Conservation (phyloP, 2,888 invertebrate genomes). For the Chromoteleia sp. region DNA sequence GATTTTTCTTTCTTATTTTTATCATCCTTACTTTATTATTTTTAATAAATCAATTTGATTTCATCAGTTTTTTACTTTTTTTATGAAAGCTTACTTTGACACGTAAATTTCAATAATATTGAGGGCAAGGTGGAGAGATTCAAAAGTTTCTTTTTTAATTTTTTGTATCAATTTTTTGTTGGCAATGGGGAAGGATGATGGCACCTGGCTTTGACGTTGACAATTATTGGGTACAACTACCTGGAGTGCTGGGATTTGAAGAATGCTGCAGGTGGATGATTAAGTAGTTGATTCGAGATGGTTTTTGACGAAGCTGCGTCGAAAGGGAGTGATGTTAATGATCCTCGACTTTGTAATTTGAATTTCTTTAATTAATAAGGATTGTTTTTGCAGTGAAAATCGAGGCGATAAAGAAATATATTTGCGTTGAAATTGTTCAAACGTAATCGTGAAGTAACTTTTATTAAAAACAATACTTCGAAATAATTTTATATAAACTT, state of each 20-base stretch:
- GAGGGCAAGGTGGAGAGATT: not conserved
- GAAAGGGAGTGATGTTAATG: slow-evolving; percentile 34
- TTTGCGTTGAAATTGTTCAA: no score
- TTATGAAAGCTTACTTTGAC: not conserved
- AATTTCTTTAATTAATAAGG: slow-evolving; percentile 10
- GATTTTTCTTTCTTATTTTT: no score
- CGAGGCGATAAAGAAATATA: not conserved
- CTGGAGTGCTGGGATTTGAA: slow-evolving; percentile 19
- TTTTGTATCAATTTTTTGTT: not conserved
- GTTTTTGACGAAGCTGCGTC: slow-evolving; percentile 8
- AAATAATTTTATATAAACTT: no score
- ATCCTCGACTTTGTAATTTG: slow-evolving; percentile 6
- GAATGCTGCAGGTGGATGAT: slow-evolving; percentile 31
- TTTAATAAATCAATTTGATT: no score
- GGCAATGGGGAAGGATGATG: not conserved
- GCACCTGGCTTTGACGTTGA: slow-evolving; percentile 36
- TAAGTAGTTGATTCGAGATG: slow-evolving; percentile 25
- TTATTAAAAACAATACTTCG: no score
- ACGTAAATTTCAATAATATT: not conserved
- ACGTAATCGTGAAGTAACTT: no score
- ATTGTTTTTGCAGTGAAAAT: not conserved
- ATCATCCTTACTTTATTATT: no score
- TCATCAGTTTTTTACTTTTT: no score
- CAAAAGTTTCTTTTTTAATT: not conserved
- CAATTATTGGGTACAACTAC: slow-evolving; percentile 46